Conservation (phyloP, 2,888 invertebrate species). For the Nomada lathburiana region DNA sequence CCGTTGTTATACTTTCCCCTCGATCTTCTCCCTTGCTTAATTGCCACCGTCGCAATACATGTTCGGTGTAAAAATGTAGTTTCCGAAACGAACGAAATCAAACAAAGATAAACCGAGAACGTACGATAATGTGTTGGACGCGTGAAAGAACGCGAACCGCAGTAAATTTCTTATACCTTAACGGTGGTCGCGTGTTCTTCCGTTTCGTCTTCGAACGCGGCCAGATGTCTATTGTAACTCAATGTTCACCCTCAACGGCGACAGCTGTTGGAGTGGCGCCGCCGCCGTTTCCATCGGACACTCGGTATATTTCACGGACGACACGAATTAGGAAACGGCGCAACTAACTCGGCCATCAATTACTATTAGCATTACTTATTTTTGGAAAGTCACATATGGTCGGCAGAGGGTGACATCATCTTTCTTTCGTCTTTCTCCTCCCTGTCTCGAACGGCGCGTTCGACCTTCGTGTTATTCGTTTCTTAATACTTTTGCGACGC, state of each 20-base stretch:
- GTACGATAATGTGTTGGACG: background rate
- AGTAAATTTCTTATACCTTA: slow-evolving; percentile 48
- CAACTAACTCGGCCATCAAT: slow-evolving; percentile 80
- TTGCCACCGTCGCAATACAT: background rate
- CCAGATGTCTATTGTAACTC: slow-evolving; percentile 77
- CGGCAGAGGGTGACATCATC: slow-evolving; percentile 71
- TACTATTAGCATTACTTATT: slow-evolving; percentile 82
- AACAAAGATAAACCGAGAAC: no score
- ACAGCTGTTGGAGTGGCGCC: slow-evolving; percentile 73
- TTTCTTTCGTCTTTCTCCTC: slow-evolving; percentile 32
- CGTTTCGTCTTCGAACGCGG: slow-evolving; percentile 58
- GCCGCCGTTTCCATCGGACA: slow-evolving; percentile 66
- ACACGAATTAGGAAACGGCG: slow-evolving; percentile 78
- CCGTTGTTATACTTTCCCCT: no score
- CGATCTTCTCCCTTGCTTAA: background rate
- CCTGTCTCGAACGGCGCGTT: slow-evolving; percentile 5
- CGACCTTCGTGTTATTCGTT: slow-evolving; percentile 27
- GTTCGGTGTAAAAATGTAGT: background rate
- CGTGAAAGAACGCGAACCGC: slow-evolving; percentile 3
- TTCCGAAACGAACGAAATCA: no score
- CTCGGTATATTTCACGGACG: slow-evolving; percentile 72
- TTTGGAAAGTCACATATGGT: slow-evolving; percentile 82
- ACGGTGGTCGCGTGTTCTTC: slow-evolving; percentile 51
- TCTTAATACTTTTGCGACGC: slow-evolving; percentile 18
- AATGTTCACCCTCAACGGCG: slow-evolving; percentile 65